Conservation (phyloP, 2,888 invertebrate genomes). For the Plagodis pulveraria region DNA sequence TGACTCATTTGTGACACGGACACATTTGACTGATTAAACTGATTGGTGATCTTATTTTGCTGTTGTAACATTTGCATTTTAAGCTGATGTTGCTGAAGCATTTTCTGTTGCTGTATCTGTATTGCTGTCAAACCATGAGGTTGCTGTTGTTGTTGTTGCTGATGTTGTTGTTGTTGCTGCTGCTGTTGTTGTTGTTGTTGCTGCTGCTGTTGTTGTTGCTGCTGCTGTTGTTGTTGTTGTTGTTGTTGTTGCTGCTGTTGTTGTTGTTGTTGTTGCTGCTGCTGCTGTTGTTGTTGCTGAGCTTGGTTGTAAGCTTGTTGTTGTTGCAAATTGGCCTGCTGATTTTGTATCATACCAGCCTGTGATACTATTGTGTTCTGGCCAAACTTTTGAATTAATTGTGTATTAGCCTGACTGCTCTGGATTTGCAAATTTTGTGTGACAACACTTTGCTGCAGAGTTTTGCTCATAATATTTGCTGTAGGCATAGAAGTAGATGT, state of each 20-base stretch:
- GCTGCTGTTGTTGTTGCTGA: conserved; percentile 49
- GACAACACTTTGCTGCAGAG: conserved; percentile 72
- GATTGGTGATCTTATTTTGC: conserved; percentile 55
- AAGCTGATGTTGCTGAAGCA: conserved; percentile 84
- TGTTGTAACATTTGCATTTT: conserved; percentile 81
- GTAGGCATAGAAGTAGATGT: conserved; percentile 67
- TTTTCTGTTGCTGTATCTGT: conserved; percentile 82
- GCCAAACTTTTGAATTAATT: conserved; percentile 72
- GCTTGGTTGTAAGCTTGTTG: conserved; percentile 57
- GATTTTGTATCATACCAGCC: conserved; percentile 63
- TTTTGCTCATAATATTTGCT: conserved; percentile 71
- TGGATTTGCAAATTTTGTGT: conserved; percentile 78
- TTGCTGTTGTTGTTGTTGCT: conserved; percentile 52
- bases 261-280: conserved; percentile 54
- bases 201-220: conserved; percentile 56
- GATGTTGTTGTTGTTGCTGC: conserved; percentile 56
- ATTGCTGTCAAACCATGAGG: conserved; percentile 78
- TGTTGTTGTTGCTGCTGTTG: conserved; percentile 38
- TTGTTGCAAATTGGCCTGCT: conserved; percentile 68
- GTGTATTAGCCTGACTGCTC: conserved; percentile 67
- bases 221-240: conserved; percentile 42
- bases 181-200: conserved; percentile 59
- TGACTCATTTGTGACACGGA: conserved; percentile 75
- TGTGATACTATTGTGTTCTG: conserved; percentile 70
- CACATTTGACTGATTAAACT: conserved; percentile 73